A percentile compares a stretch with the other conserved stretches of the same genome.
These are phyloP conservation scores for Acipenser oxyrinchus DNA, from an alignment of 2,797 vertebrate species.

Conservation along the genomic window DNA sequence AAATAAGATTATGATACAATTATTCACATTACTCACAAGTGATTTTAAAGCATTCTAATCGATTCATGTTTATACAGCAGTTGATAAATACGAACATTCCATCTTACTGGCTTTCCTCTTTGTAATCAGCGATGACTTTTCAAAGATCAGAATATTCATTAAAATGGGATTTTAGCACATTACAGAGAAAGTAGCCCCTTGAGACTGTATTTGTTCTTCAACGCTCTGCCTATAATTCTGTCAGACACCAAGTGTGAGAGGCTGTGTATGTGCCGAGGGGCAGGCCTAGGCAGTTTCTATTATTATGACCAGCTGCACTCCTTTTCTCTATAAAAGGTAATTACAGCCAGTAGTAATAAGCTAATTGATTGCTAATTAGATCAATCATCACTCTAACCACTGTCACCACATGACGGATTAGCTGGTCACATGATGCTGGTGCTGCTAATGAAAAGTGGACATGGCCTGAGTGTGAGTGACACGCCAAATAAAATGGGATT, in stretches of 20 bases:
- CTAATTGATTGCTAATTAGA: constrained; percentile 99
- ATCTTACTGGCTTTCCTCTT: constrained; percentile 1
- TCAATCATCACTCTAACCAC: constrained; percentile 89
- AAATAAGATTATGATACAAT: background rate
- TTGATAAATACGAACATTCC: constrained; percentile 1
- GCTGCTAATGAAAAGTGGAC: constrained; percentile 66
- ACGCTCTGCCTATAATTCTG: constrained; percentile 70
- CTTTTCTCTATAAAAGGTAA: constrained; percentile 95
- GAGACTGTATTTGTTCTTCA: constrained; percentile 67
- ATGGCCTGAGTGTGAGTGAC: constrained; percentile 55
- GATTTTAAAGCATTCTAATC: background rate
- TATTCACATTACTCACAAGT: background rate
- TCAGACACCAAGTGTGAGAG: constrained; percentile 58
- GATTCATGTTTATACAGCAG: constrained; percentile 4
- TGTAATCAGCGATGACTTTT: constrained; percentile 23
- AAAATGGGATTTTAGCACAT: constrained; percentile 72
- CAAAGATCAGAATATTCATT: constrained; percentile 70
- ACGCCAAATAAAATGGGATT: constrained; percentile 64
- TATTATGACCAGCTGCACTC: constrained; percentile 91
- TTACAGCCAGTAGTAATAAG: constrained; percentile 99
- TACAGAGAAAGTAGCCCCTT: constrained; percentile 64
- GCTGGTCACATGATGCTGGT: constrained; percentile 63
- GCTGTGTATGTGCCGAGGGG: constrained; percentile 52
- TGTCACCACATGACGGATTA: constrained; percentile 88
- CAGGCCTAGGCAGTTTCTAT: constrained; percentile 77